Percentiles rank a stretch among this genome's conserved stretches.
Conservation (phyloP, 2,888 invertebrate species). For the Luffia ferchaultella region DNA sequence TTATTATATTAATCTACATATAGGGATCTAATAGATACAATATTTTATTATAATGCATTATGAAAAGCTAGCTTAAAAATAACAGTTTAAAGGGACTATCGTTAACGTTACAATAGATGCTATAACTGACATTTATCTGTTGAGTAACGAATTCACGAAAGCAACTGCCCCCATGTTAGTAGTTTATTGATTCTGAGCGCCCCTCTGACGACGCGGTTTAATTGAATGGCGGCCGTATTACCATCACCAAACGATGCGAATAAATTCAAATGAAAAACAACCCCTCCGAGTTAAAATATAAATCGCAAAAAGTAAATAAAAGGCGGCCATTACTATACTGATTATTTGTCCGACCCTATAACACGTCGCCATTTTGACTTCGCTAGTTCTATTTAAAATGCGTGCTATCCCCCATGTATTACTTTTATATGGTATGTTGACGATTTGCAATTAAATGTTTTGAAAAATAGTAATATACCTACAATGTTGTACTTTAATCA, state of each 20-base stretch:
- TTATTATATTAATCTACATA: no score
- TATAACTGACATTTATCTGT: not conserved
- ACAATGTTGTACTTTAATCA: no score
- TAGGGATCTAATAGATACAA: no score
- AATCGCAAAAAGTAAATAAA: conserved; percentile 62
- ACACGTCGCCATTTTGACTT: conserved; percentile 46
- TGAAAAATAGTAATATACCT: no score
- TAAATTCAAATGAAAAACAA: conserved; percentile 28
- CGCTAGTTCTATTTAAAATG: not conserved
- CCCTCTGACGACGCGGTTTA: conserved; percentile 19
- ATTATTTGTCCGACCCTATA: conserved; percentile 48
- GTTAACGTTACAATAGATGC: no score
- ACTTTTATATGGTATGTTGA: not conserved
- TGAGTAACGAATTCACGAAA: not conserved
- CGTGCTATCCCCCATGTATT: not conserved
- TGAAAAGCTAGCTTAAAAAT: no score
- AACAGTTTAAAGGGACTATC: no score
- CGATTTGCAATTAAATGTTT: no score
- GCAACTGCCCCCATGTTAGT: not conserved
- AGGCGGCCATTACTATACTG: conserved; percentile 56
- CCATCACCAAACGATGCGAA: conserved; percentile 41
- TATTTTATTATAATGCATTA: no score
- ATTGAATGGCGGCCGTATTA: conserved; percentile 34
- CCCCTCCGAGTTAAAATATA: conserved; percentile 36
- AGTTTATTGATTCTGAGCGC: not conserved